Evolutionary conservation across 2,797 vertebrate species (phyloP).

Genomic region (Galaxias olidus): DNA sequence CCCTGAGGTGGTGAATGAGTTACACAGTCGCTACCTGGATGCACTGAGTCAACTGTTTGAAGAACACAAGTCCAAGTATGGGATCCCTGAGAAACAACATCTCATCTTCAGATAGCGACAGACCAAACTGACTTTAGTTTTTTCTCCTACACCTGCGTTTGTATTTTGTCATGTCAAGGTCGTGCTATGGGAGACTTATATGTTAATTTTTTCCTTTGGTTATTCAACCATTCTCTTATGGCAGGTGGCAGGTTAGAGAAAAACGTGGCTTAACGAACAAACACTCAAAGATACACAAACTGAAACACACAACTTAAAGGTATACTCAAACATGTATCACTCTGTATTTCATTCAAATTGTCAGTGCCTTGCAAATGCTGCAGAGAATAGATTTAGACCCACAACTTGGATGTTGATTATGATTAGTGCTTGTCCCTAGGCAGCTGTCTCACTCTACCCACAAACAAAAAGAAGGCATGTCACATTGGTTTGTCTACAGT

Average conservation of each 20-base stretch:
- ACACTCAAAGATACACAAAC: constrained; percentile 1
- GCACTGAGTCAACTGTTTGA: constrained; percentile 51
- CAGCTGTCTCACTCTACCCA: neutral
- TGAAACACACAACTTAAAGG: neutral
- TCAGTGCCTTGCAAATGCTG: neutral
- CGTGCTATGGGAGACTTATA: too few species aligned
- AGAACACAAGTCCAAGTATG: constrained; percentile 48
- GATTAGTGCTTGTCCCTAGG: neutral
- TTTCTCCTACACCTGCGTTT: too few species aligned
- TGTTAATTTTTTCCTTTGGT: too few species aligned
- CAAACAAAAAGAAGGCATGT: neutral
- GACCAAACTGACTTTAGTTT: neutral
- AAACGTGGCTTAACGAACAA: neutral
- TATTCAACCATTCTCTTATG: too few species aligned
- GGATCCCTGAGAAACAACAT: constrained; percentile 21
- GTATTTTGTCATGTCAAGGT: too few species aligned
- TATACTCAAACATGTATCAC: neutral
- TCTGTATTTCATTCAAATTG: neutral
- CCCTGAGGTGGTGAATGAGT: constrained; percentile 35
- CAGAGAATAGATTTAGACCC: neutral
- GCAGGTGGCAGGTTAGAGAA: neutral
- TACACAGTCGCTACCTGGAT: constrained; percentile 38
- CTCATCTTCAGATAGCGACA: constrained; percentile 5
- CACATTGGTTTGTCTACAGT: neutral
- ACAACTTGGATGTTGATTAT: neutral